A percentile compares a stretch with the other conserved stretches of the same genome.
phyloP scores from a whole-genome alignment of 2,113 vertebrate species.

The Ciconia boyciana region DNA sequence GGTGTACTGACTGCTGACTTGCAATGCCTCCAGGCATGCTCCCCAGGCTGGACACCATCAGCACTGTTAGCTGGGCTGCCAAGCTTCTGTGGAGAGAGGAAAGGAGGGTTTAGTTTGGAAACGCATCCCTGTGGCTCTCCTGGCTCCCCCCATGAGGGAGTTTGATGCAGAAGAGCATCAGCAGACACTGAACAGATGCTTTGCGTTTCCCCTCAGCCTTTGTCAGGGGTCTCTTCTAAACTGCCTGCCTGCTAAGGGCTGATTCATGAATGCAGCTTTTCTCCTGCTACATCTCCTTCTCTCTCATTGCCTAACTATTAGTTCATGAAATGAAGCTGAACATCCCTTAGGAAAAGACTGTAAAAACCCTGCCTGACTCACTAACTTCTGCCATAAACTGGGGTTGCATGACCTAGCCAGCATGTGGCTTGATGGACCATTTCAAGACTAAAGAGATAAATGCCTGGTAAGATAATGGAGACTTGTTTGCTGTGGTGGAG shows the following conservation, averaged over 20 bases:
- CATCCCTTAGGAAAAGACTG: background rate
- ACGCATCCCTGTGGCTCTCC: background rate
- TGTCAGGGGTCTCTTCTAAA: background rate
- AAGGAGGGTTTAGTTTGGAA: background rate
- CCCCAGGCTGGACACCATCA: background rate
- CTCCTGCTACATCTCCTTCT: background rate
- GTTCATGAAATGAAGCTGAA: background rate
- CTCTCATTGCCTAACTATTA: background rate
- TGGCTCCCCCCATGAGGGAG: background rate
- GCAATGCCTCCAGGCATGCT: fast-evolving
- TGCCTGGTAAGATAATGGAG: background rate
- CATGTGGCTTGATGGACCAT: background rate
- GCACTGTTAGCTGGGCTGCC: background rate
- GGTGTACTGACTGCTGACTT: background rate
- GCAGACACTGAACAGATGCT: background rate
- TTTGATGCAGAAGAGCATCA: background rate
- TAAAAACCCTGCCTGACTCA: background rate
- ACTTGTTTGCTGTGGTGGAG: background rate
- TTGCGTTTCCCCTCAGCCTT: background rate
- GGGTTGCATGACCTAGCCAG: background rate
- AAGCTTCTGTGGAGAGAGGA: background rate
- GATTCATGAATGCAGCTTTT: background rate
- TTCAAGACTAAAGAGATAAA: background rate
- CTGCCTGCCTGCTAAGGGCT: background rate
- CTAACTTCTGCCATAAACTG: background rate